Percentiles rank a stretch among this genome's conserved stretches.
phyloP scores from a whole-genome alignment of 2,113 vertebrate species.

The Strix aluco region DNA sequence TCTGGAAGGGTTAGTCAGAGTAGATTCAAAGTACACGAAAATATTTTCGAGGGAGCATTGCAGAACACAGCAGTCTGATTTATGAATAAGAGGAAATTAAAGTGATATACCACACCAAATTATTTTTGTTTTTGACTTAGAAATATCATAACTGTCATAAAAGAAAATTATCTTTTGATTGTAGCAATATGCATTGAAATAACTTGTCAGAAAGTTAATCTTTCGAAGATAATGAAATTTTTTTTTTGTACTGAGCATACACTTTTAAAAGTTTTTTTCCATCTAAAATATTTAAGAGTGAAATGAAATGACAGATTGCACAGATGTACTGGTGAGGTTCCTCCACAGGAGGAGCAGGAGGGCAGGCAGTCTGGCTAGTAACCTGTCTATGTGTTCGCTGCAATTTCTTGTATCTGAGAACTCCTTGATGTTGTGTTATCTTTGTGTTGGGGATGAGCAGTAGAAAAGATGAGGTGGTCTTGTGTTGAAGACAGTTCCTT shows the following conservation, averaged over 20 bases:
- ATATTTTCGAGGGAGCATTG: neutral
- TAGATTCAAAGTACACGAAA: neutral
- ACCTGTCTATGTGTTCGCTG: neutral
- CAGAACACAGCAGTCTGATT: constrained; percentile 12
- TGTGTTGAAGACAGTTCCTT: rapidly evolving
- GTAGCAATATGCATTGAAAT: constrained; percentile 48
- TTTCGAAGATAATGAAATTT: constrained; percentile 43
- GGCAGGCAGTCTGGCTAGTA: neutral
- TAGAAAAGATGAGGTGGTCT: neutral
- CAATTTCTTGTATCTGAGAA: rapidly evolving
- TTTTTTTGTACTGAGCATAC: neutral
- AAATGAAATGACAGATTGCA: rapidly evolving
- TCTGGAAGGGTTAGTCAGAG: neutral
- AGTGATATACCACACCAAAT: neutral
- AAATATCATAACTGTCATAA: constrained; percentile 46
- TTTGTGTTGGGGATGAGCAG: rapidly evolving
- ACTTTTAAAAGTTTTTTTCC: neutral
- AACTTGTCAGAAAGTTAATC: constrained; percentile 51
- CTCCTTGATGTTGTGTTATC: rapidly evolving
- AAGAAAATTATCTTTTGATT: constrained; percentile 62
- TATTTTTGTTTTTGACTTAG: constrained; percentile 21
- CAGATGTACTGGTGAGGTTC: neutral
- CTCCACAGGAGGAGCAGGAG: neutral
- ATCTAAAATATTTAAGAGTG: neutral
- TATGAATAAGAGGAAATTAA: constrained; percentile 44